A percentile compares a stretch with the other conserved stretches of the same genome.
Evolutionary conservation across 1,140 invertebrate genomes (phyloP).

Genomic region (Drosophila hydei): DNA sequence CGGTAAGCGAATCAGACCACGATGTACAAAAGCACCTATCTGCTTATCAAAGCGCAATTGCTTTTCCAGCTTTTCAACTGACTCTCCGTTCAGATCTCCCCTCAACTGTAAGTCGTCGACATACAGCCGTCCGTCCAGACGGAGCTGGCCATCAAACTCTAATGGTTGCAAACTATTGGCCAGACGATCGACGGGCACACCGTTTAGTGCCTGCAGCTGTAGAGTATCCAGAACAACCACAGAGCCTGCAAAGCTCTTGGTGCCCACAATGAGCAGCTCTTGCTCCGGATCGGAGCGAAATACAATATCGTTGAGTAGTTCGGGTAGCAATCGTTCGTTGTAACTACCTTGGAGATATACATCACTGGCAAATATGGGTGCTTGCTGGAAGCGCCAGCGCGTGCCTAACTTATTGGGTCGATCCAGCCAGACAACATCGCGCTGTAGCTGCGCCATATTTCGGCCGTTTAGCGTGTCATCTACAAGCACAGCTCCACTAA

Average conservation of each 20-base stretch:
- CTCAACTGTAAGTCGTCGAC: conserved; percentile 43
- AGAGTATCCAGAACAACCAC: conserved; percentile 32
- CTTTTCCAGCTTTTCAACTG: conserved; percentile 23
- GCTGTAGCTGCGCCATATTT: conserved; percentile 52
- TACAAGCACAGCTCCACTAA: conserved; percentile 59
- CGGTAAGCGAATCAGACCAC: conserved; percentile 29
- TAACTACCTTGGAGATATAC: conserved; percentile 58
- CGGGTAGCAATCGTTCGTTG: conserved; percentile 58
- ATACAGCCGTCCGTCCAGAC: conserved; percentile 49
- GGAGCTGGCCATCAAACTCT: conserved; percentile 48
- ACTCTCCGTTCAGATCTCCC: conserved; percentile 39
- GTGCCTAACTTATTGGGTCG: conserved; percentile 62
- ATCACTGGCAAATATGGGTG: conserved; percentile 45
- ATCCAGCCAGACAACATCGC: conserved; percentile 72
- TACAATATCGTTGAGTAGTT: conserved; percentile 65
- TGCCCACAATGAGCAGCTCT: conserved; percentile 52
- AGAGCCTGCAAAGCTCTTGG: conserved; percentile 62
- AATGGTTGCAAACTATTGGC: conserved; percentile 45
- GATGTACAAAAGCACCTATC: conserved; percentile 44
- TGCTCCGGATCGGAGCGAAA: conserved; percentile 24
- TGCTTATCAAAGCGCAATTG: conserved; percentile 43
- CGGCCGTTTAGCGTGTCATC: conserved; percentile 44
- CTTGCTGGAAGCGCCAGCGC: conserved; percentile 47
- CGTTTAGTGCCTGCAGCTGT: conserved; percentile 57
- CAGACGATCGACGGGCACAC: conserved; percentile 55